Percentiles rank a stretch among this genome's conserved stretches.
Conservation (phyloP, 1,140 invertebrate species). For the Lasioglossum albipes region DNA sequence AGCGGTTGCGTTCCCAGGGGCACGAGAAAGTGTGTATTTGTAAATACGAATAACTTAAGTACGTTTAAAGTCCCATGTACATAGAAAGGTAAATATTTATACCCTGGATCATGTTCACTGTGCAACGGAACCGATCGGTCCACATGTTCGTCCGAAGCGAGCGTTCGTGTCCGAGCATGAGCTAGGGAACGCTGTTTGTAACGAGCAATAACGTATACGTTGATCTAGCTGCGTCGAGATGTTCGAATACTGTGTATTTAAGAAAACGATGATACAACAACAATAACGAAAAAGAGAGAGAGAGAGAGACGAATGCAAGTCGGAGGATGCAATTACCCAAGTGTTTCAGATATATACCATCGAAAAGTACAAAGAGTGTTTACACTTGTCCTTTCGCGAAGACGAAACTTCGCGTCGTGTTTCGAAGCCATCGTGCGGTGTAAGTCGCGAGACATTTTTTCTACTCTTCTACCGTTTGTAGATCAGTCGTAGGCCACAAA, state of each 20-base stretch:
- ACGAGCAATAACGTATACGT: conserved; percentile 54
- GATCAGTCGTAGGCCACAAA: conserved; percentile 27
- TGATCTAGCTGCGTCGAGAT: conserved; percentile 16
- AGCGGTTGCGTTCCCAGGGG: conserved; percentile 14
- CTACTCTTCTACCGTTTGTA: conserved; percentile 62
- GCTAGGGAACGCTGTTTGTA: conserved; percentile 32
- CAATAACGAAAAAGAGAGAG: too few relatives aligned
- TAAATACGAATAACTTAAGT: conserved; percentile 67
- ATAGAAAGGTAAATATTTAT: conserved; percentile 52
- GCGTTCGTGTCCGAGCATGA: conserved; percentile 20
- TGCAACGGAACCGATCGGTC: conserved; percentile 23
- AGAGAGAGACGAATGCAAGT: conserved; percentile 9
- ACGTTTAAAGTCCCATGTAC: conserved; percentile 51
- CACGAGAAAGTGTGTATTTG: conserved; percentile 51
- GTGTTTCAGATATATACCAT: conserved; percentile 57
- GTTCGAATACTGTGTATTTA: conserved; percentile 32
- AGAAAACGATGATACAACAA: background rate
- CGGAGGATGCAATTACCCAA: conserved; percentile 20
- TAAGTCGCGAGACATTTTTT: conserved; percentile 47
- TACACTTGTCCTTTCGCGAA: conserved; percentile 44
- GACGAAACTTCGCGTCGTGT: conserved; percentile 1
- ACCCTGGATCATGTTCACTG: conserved; percentile 14
- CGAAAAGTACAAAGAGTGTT: conserved; percentile 65
- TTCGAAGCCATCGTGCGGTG: conserved; percentile 7
- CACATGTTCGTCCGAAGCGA: background rate